These are phyloP conservation scores for Apocheima hispidaria DNA, from an alignment of 2,888 invertebrate species.

Conservation along the genomic window DNA sequence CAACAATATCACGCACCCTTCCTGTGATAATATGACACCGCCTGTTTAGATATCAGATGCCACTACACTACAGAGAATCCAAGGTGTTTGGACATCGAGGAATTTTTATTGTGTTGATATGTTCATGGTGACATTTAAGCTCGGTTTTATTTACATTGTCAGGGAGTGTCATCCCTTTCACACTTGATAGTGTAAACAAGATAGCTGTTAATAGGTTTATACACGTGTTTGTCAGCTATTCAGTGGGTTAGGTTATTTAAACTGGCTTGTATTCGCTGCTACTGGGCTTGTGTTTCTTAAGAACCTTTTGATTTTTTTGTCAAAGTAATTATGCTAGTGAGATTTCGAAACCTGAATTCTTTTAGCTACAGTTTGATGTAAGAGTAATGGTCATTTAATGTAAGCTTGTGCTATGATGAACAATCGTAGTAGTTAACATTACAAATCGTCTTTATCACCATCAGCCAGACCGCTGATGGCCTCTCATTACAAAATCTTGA, in stretches of 20 bases:
- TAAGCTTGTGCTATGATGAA: too few species aligned
- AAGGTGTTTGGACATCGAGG: slow-evolving; percentile 19
- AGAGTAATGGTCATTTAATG: too few species aligned
- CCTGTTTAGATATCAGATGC: slow-evolving; percentile 25
- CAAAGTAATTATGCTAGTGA: background rate
- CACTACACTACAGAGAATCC: slow-evolving; percentile 1
- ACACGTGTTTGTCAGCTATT: background rate
- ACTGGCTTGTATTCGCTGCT: background rate
- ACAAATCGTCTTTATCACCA: too few species aligned
- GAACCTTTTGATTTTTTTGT: background rate
- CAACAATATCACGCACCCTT: slow-evolving; percentile 14
- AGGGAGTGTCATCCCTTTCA: slow-evolving; percentile 3
- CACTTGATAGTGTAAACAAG: slow-evolving; percentile 8
- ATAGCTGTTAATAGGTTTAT: slow-evolving; percentile 12
- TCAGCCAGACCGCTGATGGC: too few species aligned
- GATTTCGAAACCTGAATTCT: background rate
- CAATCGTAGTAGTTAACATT: too few species aligned
- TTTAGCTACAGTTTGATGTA: too few species aligned
- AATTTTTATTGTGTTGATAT: slow-evolving; percentile 25
- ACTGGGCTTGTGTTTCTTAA: background rate
- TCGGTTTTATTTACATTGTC: slow-evolving; percentile 21
- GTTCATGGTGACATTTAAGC: slow-evolving; percentile 7
- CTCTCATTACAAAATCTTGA: too few species aligned
- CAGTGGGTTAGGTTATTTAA: background rate
- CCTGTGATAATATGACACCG: slow-evolving; percentile 13